Percentiles rank a stretch among this genome's conserved stretches.
These are phyloP conservation scores for Onychostoma macrolepis DNA, from an alignment of 2,113 vertebrate species.

Conservation along the genomic window DNA sequence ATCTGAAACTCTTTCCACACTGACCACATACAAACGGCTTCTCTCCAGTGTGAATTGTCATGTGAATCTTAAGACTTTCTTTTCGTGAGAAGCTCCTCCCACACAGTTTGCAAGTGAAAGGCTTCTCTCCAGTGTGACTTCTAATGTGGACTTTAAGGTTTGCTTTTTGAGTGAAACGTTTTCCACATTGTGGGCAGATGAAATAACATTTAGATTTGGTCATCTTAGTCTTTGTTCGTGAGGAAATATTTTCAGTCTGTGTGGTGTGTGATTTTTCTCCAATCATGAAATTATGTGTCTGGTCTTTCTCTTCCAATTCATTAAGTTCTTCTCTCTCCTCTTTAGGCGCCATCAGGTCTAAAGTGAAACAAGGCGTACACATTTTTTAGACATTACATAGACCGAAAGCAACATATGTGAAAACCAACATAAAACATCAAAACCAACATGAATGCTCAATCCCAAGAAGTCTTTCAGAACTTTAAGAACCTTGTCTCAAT, in stretches of 20 bases:
- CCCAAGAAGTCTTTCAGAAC: no score
- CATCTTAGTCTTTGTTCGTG: background rate
- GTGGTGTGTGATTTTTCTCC: background rate
- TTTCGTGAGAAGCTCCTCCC: background rate
- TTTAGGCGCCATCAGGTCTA: background rate
- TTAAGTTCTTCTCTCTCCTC: background rate
- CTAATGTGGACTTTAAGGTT: constrained; percentile 4
- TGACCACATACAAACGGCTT: background rate
- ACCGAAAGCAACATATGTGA: no score
- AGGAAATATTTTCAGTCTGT: background rate
- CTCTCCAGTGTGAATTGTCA: background rate
- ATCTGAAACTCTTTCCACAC: background rate
- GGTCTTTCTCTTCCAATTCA: background rate
- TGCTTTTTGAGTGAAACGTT: background rate
- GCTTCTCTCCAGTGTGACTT: background rate
- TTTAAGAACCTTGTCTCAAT: no score
- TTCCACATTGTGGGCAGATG: background rate
- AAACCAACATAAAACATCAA: no score
- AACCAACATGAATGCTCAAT: no score
- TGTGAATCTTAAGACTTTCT: background rate
- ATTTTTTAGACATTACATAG: no score
- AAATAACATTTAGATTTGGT: background rate
- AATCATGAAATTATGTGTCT: background rate
- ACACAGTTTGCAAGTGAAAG: background rate
- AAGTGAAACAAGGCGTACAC: background rate